Evolutionary conservation across 1,140 invertebrate genomes (phyloP), one percentile per base, ranked within the genome.

Genomic region (Coelopa frigida): DNA sequence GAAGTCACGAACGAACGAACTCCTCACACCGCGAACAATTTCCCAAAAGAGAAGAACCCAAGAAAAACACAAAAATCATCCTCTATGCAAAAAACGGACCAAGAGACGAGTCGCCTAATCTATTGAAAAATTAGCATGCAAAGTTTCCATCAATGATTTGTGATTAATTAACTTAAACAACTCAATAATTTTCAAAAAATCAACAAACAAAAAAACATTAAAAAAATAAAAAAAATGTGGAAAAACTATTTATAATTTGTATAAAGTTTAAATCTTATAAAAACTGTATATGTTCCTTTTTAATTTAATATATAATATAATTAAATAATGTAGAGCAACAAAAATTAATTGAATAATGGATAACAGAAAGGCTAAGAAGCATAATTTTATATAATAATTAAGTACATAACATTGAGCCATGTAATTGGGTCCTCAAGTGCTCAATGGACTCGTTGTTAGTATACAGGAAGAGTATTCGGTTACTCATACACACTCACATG

Each of bases 231-330:
- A 26, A 35, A 37, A 37, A 18, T 27, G 7, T 3, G 60, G 62
- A 61, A 59, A 53, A 57, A 61, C 55, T n/a, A n/a, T n/a, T n/a
- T n/a, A n/a, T n/a, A n/a, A n/a, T n/a, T n/a, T n/a, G n/a, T n/a
- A n/a, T n/a, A n/a, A n/a, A n/a, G n/a, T n/a, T n/a, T n/a, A n/a
- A n/a, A n/a, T n/a, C n/a, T n/a, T n/a, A n/a, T n/a, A n/a, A n/a
- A n/a, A n/a, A n/a, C n/a, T n/a, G 52, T 59, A 61, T 64, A 64
- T 64, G 61, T 64, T 64, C 61, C 61, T 64, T 64, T 64, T 64
- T 57, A 64, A 55, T 61, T 64, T 64, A 61, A 64, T 54, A 53
- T 50, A 55, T 54, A 60, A 58, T 37, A 36, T 29, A 55, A 53
- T 59, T 58, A 61, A n/a, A n/a, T 54, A 44, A 39, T 46, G 48